These are phyloP conservation scores for Octopus sinensis DNA, from an alignment of 1,140 invertebrate species.

Conservation along the genomic window DNA sequence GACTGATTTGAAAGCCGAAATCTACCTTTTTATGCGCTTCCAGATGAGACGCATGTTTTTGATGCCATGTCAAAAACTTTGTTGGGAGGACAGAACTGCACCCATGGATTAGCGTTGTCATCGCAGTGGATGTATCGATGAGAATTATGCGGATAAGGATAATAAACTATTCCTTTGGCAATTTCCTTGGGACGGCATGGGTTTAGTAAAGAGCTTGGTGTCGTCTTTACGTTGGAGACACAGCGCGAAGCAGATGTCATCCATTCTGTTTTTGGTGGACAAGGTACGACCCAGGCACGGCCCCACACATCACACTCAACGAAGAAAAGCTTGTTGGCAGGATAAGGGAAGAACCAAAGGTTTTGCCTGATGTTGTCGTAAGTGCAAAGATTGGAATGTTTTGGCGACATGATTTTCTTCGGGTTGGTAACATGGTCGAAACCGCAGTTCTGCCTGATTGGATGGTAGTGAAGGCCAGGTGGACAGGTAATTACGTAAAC, in stretches of 20 bases:
- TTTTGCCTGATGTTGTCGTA: conserved; percentile 30
- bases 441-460: not conserved
- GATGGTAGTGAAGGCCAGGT: not conserved
- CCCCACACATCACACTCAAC: conserved; percentile 42
- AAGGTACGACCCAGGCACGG: conserved; percentile 32
- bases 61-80: conserved; percentile 27
- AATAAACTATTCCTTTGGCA: conserved; percentile 13
- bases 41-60: no score
- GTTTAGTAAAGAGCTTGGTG: conserved; percentile 10
- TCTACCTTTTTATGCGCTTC: no score
- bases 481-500: conserved; percentile 44
- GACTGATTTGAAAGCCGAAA: no score
- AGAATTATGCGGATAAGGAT: conserved; percentile 14
- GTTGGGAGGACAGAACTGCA: conserved; percentile 29
- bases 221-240: conserved; percentile 7
- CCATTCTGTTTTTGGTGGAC: conserved; percentile 27
- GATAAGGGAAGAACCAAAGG: conserved; percentile 31
- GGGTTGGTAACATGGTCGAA: not conserved
- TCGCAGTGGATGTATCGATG: conserved; percentile 32
- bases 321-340: conserved; percentile 28
- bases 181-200: conserved; percentile 17
- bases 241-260: conserved; percentile 29
- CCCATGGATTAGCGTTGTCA: conserved; percentile 28
- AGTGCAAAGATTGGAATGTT: conserved; percentile 32
- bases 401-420: conserved; percentile 13